Conservation (phyloP, 2,888 invertebrate genomes). For the Theodoxus fluviatilis region DNA sequence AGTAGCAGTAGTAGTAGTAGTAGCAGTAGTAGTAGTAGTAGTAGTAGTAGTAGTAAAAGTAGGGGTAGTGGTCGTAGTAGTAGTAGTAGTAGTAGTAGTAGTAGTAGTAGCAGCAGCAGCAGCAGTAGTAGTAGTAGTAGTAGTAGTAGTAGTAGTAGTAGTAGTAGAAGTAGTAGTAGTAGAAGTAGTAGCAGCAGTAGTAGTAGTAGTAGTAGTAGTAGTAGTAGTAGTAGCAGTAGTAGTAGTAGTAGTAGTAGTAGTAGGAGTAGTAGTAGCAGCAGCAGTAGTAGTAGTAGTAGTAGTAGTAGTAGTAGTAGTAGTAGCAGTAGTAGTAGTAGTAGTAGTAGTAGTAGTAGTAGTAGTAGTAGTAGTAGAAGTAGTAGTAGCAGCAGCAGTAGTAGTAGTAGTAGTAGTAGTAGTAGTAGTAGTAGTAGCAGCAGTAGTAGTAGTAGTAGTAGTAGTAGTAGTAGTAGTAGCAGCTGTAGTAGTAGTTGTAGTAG, state of each 20-base stretch:
- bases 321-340: not conserved
- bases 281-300: not conserved
- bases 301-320: not conserved
- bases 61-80: no score
- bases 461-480: not conserved
- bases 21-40: no score
- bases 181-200: no score
- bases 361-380: not conserved
- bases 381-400: not conserved
- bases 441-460: slow-evolving; percentile 12
- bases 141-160: no score
- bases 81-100: no score
- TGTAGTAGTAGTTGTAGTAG: not conserved
- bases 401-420: not conserved
- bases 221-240: not conserved
- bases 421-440: slow-evolving; percentile 6
- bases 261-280: not conserved
- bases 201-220: no score
- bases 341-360: slow-evolving; percentile 14
- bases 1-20: no score
- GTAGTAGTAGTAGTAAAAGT: no score
- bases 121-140: no score
- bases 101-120: no score
- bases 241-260: not conserved
- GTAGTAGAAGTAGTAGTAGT: no score